Base-by-base conservation (phyloP, 1,140 invertebrate genomes). In the Octopus bimaculoides region DNA sequence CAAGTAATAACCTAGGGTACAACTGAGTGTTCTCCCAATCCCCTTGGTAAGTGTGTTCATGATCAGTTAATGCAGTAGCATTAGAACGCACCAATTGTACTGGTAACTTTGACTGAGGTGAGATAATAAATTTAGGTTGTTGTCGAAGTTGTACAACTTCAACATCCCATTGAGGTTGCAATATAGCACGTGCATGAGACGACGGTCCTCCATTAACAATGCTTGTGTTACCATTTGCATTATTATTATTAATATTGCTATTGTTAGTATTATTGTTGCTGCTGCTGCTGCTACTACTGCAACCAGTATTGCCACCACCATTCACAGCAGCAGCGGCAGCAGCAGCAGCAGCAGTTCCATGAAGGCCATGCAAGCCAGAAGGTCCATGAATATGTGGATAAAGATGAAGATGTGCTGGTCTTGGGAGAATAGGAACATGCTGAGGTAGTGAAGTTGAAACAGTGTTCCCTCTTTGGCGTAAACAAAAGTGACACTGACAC, bases 371-470 rank as follows among this genome's bases (percentile, higher is more conserved):
- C 6, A 86, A 83, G n/a, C 84, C 85, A 4, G 88, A 86, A 41
- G 85, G 83, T 9, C 89, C 89, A 82, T 90, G 89, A 66, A 90
- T 90, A 82, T 90, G 89, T 20, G 89, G 89, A 81, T 90, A 90
- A n/a, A 90, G 84, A 79, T 90, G 88, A 7, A 90, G 84, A 73
- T 89, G 85, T 54, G 86, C 84, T 8, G 87, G 89, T 54, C 82
- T 82, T 5, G 87, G 84, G 9, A 85, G 80, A 17, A 84, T 81
- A 12, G 87, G 83, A 74, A 88, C 69, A 71, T 85, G 85, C 53
- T 86, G 85, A 77, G 88, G 88, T 77, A 89, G 79, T 8, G 87
- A 84, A 17, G 86, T 88, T n/a, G 86, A 85, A 20, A 88, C 79
- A 52, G 84, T 83, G 80, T 88, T 87, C 55, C 89, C 87, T 80